Conservation (phyloP, 2,888 invertebrate species). For the Nymphalis c-album region DNA sequence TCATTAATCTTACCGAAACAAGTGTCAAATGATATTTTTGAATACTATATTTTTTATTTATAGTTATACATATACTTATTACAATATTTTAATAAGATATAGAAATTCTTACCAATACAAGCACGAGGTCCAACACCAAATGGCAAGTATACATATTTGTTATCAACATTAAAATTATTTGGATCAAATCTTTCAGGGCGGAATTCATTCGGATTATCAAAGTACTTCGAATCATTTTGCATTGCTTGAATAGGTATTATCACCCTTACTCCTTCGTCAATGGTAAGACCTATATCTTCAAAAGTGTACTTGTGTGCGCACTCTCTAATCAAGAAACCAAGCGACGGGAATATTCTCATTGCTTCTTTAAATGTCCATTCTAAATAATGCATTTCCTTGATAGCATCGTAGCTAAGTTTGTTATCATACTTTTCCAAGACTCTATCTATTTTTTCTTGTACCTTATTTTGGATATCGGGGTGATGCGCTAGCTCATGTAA, state of each 20-base stretch:
- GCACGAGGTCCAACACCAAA: slow-evolving; percentile 65
- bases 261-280: slow-evolving; percentile 55
- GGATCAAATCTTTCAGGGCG: slow-evolving; percentile 60
- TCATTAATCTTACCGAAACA: too few relatives aligned
- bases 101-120: slow-evolving; percentile 57
- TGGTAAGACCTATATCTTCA: slow-evolving; percentile 50
- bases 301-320: slow-evolving; percentile 54
- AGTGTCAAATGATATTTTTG: too few relatives aligned
- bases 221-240: slow-evolving; percentile 61
- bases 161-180: slow-evolving; percentile 44
- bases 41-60: not conserved
- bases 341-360: slow-evolving; percentile 63
- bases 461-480: slow-evolving; percentile 54
- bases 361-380: slow-evolving; percentile 60
- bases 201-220: slow-evolving; percentile 53
- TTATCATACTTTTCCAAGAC: slow-evolving; percentile 51
- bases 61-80: too few relatives aligned
- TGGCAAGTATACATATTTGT: slow-evolving; percentile 59
- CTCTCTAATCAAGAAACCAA: slow-evolving; percentile 55
- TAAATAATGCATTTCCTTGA: slow-evolving; percentile 63
- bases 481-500: slow-evolving; percentile 62
- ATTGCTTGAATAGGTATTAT: slow-evolving; percentile 51
- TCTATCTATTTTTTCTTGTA: slow-evolving; percentile 55
- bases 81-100: too few relatives aligned
- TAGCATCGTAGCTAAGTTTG: slow-evolving; percentile 57